These are phyloP conservation scores for Dermatemys mawii DNA, from an alignment of 2,113 vertebrate species.

Conservation along the genomic window DNA sequence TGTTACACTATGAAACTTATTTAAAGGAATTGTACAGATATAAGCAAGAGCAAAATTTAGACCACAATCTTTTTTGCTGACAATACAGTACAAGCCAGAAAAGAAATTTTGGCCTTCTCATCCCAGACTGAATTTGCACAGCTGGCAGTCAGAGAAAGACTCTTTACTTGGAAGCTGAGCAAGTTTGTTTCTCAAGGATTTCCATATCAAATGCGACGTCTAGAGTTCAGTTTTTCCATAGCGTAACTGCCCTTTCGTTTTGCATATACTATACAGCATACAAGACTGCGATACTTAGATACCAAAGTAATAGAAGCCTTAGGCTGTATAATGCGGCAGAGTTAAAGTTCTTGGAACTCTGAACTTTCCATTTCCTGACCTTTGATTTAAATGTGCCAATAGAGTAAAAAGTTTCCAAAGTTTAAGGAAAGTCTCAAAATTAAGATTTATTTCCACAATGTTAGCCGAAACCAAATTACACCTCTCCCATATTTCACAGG, in stretches of 20 bases:
- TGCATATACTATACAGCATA: neutral
- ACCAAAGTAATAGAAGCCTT: neutral
- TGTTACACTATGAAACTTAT: neutral
- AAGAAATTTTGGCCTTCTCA: neutral
- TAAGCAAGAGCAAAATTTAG: neutral
- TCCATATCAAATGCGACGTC: rapidly evolving
- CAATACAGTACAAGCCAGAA: neutral
- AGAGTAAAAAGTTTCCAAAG: neutral
- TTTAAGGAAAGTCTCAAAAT: neutral
- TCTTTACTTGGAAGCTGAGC: neutral
- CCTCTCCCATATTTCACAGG: neutral
- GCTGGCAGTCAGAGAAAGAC: neutral
- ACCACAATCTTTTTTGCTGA: neutral
- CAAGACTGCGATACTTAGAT: neutral
- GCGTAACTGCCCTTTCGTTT: neutral
- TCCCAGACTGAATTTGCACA: neutral
- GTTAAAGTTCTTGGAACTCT: neutral
- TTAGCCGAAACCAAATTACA: rapidly evolving
- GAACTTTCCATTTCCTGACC: neutral
- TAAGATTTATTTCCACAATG: neutral
- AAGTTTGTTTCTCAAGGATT: neutral
- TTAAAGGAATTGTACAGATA: rapidly evolving
- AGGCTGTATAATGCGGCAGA: rapidly evolving
- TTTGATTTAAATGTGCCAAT: neutral
- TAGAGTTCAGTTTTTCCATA: neutral